Evolutionary conservation across 2,113 vertebrate species (phyloP), one percentile per base, ranked within the genome.

Genomic region (Laterallus jamaicensis): DNA sequence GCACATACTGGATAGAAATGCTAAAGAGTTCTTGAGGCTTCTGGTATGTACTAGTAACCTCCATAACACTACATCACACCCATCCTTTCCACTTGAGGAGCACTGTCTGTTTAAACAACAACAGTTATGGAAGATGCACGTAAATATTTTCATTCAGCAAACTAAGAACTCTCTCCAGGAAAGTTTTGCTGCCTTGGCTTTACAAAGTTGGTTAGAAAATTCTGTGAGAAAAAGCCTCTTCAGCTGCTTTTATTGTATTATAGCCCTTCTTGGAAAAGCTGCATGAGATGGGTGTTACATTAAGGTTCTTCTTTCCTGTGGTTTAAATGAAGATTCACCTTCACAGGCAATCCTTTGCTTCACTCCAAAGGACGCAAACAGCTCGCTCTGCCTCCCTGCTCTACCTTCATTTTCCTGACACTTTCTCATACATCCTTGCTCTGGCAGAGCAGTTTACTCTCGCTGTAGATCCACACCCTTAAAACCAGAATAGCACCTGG

Each of bases 251-350:
- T 75, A 44, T 66, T 92, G 54, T 32, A 22, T 69, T 80, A 39
- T 3, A 66, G 55, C n/a, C 56, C 15, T 56, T 49, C 44, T 4
- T 78, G 83, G 63, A 92, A 94, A 81, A 86, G 31, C 62, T 1
- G 4, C 40, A 2, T 28, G 74, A 91, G 54, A 47, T 26, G 37
- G 87, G 59, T 90, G 50, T 73, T 80, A 54, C 50, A 68, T 54
- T 82, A 84, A 91, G 28, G 35, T 67, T 88, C 63, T 82, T 87
- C 90, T 81, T 90, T 42, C 66, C 62, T 37, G 54, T 21, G 49
- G 37, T 89, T 95, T 95, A 90, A 88, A 77, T 71, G 49, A 82
- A 88, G 67, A 73, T 91, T 94, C 69, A 63, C 82, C 84, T 92
- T 92, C 78, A 79, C 70, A 80, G 87, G 31, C 59, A 58, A 44